These are phyloP conservation scores for Synanceia verrucosa DNA, from an alignment of 2,797 vertebrate species.

Conservation along the genomic window DNA sequence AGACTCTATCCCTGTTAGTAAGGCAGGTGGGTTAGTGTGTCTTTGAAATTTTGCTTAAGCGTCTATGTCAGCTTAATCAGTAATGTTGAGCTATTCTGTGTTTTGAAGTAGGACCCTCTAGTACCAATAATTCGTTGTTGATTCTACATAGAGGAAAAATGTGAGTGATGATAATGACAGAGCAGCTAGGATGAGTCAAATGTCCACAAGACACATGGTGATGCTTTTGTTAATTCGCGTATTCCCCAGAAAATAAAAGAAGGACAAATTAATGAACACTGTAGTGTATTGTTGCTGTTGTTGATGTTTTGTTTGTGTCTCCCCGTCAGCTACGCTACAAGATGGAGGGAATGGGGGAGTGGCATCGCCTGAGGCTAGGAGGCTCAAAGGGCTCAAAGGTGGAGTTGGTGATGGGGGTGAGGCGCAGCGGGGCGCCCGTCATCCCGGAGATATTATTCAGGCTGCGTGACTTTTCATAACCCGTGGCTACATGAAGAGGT, in stretches of 20 bases:
- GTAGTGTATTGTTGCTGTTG: conserved; percentile 18
- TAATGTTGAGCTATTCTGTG: conserved; percentile 26
- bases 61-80: conserved; percentile 31
- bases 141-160: conserved; percentile 19
- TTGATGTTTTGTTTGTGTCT: conserved; percentile 19
- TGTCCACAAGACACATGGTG: conserved; percentile 8
- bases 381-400: conserved; percentile 89
- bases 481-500: conserved; percentile 75
- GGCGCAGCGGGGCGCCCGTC: conserved; percentile 87
- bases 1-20: conserved; percentile 59
- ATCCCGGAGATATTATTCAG: conserved; percentile 95
- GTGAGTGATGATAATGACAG: conserved; percentile 24
- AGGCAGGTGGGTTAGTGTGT: conserved; percentile 56
- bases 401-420: conserved; percentile 88
- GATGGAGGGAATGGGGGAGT: conserved; percentile 93
- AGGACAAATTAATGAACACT: neutral
- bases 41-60: conserved; percentile 44
- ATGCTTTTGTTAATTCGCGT: conserved; percentile 9
- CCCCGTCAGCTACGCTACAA: conserved; percentile 79
- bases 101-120: conserved; percentile 33
- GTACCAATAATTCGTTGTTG: conserved; percentile 4
- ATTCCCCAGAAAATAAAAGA: neutral
- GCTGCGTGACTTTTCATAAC: conserved; percentile 96
- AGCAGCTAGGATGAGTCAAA: conserved; percentile 21
- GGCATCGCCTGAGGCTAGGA: conserved; percentile 86